Base-by-base conservation (phyloP, 2,888 invertebrate species). In the Pristionchus japonicus region DNA sequence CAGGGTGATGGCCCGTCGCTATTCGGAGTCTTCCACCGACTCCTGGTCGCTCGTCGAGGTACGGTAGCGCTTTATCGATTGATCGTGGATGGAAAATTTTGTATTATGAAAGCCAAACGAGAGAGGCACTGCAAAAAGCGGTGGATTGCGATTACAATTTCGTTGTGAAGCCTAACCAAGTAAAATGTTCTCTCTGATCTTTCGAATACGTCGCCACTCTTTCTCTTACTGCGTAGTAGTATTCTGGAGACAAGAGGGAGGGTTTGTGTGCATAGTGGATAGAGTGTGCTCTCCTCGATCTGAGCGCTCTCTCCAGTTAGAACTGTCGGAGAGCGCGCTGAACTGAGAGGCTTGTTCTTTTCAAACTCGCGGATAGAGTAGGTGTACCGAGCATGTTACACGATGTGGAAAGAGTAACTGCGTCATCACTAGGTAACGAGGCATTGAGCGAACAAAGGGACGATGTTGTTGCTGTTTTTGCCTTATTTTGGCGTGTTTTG, bases 11-110 rank as follows among this genome's bases (percentile, higher is more conserved):
- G 84, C 84, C 84, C 88, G 89, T 49, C 88, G 84, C 89, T 74
- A n/a, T 34, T 88, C 88, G 40, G 88, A 88, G 83, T 89, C 89
- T 82, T 89, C 89, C 47, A 89, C 86, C 34, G 89, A 89, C 77
- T 89, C 89, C 17, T 89, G 89, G 89, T 85, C 87, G 23, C 84
- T 89, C 86, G 88, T 86, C 31, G 67, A 86, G 70, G 84, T 84
- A 84, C 84, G 61, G 43, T 43, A 77, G n/a, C 27, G 17, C 20
- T 15, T 13, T 20, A 70, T 37, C n/a, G 23, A 61, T 67, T 67
- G 67, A 67, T 67, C 23, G 20, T n/a, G n/a, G n/a, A 61, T 34
- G 11, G 34, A 67, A 11, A 34, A 34, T 67, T 67, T 11, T 34
- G 2, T 6, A 34, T 15, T 67, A n/a, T 64, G 6, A 2, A 64